phyloP scores from a whole-genome alignment of 1,140 invertebrate species.

The Atta colombica region DNA sequence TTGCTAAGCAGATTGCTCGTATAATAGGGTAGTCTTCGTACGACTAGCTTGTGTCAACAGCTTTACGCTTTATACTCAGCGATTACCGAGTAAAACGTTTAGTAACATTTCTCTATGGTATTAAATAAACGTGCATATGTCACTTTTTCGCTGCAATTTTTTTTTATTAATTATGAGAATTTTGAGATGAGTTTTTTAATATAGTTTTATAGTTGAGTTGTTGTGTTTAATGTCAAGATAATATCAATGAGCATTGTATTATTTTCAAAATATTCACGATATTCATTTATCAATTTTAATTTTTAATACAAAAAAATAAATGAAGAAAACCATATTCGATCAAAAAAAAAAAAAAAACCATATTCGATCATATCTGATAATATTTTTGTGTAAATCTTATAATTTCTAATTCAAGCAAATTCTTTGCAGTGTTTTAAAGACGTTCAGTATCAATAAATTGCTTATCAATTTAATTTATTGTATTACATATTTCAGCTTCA shows the following conservation, averaged over 20 bases:
- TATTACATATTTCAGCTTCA: too few relatives aligned
- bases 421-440: too few relatives aligned
- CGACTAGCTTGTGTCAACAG: conserved; percentile 73
- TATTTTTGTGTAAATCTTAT: too few relatives aligned
- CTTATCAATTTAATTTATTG: too few relatives aligned
- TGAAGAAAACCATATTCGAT: too few relatives aligned
- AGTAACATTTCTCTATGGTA: background rate
- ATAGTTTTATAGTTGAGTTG: background rate
- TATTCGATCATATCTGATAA: too few relatives aligned
- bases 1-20: conserved; percentile 75
- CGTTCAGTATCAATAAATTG: too few relatives aligned
- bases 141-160: background rate
- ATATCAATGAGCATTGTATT: background rate
- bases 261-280: background rate
- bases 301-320: too few relatives aligned
- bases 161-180: background rate
- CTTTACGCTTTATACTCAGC: conserved; percentile 59
- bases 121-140: conserved; percentile 21
- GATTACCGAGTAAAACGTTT: conserved; percentile 70
- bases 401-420: too few relatives aligned
- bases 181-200: background rate
- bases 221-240: background rate
- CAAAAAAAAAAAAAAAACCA: too few relatives aligned
- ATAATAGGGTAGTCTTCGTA: conserved; percentile 71
- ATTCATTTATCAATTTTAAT: background rate